Percentiles rank a stretch among this genome's conserved stretches.
Conservation (phyloP, 1,140 invertebrate species). For the Cardiocondyla obscurior region DNA sequence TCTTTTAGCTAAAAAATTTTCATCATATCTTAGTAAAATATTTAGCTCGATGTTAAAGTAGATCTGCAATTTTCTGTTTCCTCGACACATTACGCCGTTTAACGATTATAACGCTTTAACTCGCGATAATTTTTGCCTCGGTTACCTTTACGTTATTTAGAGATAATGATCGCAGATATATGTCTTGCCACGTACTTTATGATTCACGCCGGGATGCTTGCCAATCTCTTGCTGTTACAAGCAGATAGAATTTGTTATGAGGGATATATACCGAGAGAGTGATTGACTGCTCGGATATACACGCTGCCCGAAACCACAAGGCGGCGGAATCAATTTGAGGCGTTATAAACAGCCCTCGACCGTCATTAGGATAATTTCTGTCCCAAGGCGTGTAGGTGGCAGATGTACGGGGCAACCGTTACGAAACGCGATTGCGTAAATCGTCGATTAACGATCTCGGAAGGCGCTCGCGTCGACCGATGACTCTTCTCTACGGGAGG, state of each 20-base stretch:
- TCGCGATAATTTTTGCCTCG: neutral
- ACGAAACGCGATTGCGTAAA: constrained; percentile 74
- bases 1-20: no score
- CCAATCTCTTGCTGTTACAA: constrained; percentile 22
- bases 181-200: neutral
- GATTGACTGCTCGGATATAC: constrained; percentile 76
- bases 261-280: constrained; percentile 60
- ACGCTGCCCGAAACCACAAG: constrained; percentile 73
- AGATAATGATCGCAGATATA: constrained; percentile 1
- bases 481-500: constrained; percentile 63
- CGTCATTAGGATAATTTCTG: constrained; percentile 79
- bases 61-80: neutral
- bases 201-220: neutral
- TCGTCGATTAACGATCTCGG: constrained; percentile 73
- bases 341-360: constrained; percentile 73
- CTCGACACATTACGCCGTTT: neutral
- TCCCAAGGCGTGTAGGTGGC: constrained; percentile 80
- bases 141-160: constrained; percentile 10
- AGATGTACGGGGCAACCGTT: constrained; percentile 76
- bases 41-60: neutral
- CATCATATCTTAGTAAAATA: no score
- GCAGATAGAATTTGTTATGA: constrained; percentile 37
- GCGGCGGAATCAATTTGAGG: constrained; percentile 79
- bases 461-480: constrained; percentile 58
- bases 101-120: neutral